Base-by-base conservation (phyloP, 1,140 invertebrate species). In the Mycetomoellerius zeteki region DNA sequence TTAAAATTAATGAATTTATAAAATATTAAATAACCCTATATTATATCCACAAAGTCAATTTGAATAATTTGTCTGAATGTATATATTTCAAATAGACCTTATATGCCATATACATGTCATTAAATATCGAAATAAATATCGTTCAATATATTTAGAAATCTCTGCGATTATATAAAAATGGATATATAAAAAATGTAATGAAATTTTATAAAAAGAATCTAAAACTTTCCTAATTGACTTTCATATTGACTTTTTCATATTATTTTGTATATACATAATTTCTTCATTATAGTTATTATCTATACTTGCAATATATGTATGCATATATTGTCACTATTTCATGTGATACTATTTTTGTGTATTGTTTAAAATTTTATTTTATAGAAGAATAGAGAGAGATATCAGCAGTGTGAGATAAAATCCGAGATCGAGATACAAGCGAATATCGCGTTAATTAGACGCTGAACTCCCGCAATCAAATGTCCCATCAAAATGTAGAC, bases 401-500 rank as follows among this genome's bases (percentile, higher is more conserved):
- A 27, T 33, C 27, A 33, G n/a, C 14, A 30, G 24, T 54, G 10
- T 56, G 69, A 43, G 37, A 81, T 81, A 27, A 78, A 65, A 65
- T 47, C 43, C 47, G 47, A 73, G 12, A 75, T 19, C 19, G 12
- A 60, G 19, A 14, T 60, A 58, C 2, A 24, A 58, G 14, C 69
- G 19, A 21, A 43, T 72, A 47, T 24, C 19, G 21, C 21, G 33
- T 21, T 43, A 47, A 82, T 82, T 43, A 73, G 67, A 82, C 67
- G 7, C 14, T 21, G 54, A 82, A 33, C 37, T 72, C 54, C 7
- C 67, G 52, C 78, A 67, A 82, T 72, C 67, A 56, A 82, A 89
- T 76, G 78, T 69, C 75, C 84, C 65, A 72, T 84, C 58, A 73
- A 60, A 60, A 37, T 24, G 10, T 75, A 75, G 69, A 84, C 64